Evolutionary conservation across 1,140 invertebrate genomes (phyloP), one percentile per base, ranked within the genome.

Genomic region (Aplysia californica): DNA sequence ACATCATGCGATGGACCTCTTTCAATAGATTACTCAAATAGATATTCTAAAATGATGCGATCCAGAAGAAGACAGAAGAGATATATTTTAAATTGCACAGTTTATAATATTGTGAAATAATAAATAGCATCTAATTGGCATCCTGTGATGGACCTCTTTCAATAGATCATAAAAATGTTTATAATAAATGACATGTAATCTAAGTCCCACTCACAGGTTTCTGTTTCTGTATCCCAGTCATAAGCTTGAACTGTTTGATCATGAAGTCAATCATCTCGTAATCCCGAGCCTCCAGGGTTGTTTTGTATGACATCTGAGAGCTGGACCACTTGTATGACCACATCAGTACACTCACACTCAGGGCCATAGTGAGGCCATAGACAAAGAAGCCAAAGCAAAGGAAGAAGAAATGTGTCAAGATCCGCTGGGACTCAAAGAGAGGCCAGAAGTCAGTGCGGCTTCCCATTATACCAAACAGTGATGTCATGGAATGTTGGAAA

Each of bases 211-310:
- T 79, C 71, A 87, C 86, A 61, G 84, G 83, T 82, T 87, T 87
- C 15, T 79, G 84, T 76, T 87, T 87, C 20, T 79, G 79, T 31
- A 87, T 80, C 33, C 87, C 87, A 61, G 83, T 79, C 81, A 84
- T 86, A 31, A 85, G 59, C 76, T 85, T 88, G 78, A 88, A 87
- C 39, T 83, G 77, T 68, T 85, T 85, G 75, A 88, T 50, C 80
- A 87, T 85, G 75, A 88, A 87, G 2, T 88, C 84, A 2, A 88
- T 83, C 86, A 88, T 86, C 68, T 88, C 87, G 79, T 87, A 86
- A 77, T 88, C 87, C 56, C 83, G 83, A 38, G 84, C 76, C 35
- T 88, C 86, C 23, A 88, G 69, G 1, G 80, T 84, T 3, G 81
- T 65, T 75, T 83, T 85, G 83, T 79, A 87, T 65, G 66, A 85